Conservation (phyloP, 2,113 vertebrate species). For the Seriola quinqueradiata region DNA sequence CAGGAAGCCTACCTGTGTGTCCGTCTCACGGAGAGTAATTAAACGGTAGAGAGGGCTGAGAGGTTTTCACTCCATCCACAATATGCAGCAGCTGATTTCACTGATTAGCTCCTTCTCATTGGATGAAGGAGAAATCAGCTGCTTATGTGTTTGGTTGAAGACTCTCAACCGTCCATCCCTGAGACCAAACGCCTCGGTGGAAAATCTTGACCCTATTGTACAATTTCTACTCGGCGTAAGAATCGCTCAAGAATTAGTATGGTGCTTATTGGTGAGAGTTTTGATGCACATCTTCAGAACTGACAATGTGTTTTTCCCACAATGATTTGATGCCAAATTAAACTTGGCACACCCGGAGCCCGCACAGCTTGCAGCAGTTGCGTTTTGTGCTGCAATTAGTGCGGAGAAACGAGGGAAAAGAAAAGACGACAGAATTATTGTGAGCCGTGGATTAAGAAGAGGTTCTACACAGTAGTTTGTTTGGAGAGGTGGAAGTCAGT, state of each 20-base stretch:
- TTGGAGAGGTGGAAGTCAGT: no score
- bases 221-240: neutral
- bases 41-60: neutral
- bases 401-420: neutral
- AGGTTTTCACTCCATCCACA: neutral
- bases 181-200: neutral
- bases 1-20: constrained; percentile 5
- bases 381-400: neutral
- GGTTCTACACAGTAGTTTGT: neutral
- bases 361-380: neutral
- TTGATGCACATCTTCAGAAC: neutral
- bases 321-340: neutral
- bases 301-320: neutral
- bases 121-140: constrained; percentile 27
- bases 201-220: neutral
- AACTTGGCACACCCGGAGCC: neutral
- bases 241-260: no score
- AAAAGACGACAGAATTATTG: neutral
- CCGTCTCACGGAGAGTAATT: constrained; percentile 19
- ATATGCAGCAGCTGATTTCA: neutral
- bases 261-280: neutral
- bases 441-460: neutral
- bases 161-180: neutral
- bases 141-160: constrained; percentile 12
- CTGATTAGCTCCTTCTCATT: neutral